These are phyloP conservation scores for Cephus rjabovi DNA, from an alignment of 2,888 invertebrate species.

Conservation along the genomic window DNA sequence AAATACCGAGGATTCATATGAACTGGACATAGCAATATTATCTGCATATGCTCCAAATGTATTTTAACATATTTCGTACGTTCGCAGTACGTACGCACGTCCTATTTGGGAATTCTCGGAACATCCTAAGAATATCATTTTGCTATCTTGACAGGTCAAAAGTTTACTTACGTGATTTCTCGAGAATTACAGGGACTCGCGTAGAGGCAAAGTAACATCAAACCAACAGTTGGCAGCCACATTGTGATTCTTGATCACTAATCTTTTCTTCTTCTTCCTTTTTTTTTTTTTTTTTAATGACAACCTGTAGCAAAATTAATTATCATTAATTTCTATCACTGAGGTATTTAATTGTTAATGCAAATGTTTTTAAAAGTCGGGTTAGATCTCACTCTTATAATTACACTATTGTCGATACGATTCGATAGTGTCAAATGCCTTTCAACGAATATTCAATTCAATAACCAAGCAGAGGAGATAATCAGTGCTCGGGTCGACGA, in stretches of 20 bases:
- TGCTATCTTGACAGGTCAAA: not conserved
- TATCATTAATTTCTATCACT: not conserved
- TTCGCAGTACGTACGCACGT: not conserved
- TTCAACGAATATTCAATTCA: slow-evolving; percentile 50
- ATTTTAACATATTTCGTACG: not conserved
- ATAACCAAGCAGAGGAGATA: slow-evolving; percentile 52
- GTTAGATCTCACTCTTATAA: not conserved
- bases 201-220: slow-evolving; percentile 32
- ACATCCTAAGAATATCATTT: no score
- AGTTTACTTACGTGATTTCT: slow-evolving; percentile 53
- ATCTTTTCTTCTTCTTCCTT: not conserved
- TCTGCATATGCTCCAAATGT: no score
- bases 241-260: slow-evolving; percentile 24
- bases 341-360: not conserved
- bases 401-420: not conserved
- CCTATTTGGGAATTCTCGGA: no score
- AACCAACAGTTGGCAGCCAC: slow-evolving; percentile 28
- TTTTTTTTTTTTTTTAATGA: not conserved
- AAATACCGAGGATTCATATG: no score
- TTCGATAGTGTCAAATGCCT: slow-evolving; percentile 3
- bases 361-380: not conserved
- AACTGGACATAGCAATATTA: no score
- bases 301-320: not conserved
- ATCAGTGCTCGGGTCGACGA: slow-evolving; percentile 50
- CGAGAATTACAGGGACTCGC: slow-evolving; percentile 32